phyloP scores from a whole-genome alignment of 53 echinoderm and acorn worm species.

The Crossaster papposus region DNA sequence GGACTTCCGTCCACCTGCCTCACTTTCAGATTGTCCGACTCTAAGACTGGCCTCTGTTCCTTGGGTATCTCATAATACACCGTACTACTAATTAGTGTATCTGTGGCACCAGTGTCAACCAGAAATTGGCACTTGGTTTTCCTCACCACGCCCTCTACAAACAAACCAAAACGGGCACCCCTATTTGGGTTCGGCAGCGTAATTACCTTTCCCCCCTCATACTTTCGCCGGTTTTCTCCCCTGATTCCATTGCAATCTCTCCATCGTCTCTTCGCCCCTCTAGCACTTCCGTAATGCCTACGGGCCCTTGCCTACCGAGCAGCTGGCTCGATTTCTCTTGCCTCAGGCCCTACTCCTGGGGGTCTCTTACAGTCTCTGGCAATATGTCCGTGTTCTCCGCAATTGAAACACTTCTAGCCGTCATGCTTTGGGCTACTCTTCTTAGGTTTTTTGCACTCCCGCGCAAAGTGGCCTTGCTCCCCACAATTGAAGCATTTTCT shows the following conservation, averaged over 20 bases:
- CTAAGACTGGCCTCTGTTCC: conserved; percentile 40
- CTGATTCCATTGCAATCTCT: neutral
- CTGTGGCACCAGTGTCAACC: conserved; percentile 69
- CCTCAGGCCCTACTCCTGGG: neutral
- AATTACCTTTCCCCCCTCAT: neutral
- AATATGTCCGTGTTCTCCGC: neutral
- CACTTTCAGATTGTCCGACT: neutral
- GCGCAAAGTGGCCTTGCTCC: no score
- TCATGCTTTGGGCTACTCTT: neutral
- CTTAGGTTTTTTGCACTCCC: no score
- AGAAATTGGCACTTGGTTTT: conserved; percentile 27
- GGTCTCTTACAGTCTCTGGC: neutral
- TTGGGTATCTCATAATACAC: conserved; percentile 40
- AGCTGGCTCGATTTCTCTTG: neutral
- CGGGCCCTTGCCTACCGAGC: conserved; percentile 17
- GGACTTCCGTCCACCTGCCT: conserved; percentile 56
- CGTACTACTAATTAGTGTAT: conserved; percentile 36
- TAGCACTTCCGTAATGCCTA: neutral
- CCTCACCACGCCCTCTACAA: conserved; percentile 46
- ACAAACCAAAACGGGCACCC: conserved; percentile 18
- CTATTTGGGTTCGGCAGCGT: neutral
- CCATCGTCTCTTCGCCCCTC: neutral
- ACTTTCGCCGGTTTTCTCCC: neutral
- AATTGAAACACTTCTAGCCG: neutral
- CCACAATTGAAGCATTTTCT: neutral